phyloP scores from a whole-genome alignment of 1,140 invertebrate species.

The Rhynchophorus ferrugineus region DNA sequence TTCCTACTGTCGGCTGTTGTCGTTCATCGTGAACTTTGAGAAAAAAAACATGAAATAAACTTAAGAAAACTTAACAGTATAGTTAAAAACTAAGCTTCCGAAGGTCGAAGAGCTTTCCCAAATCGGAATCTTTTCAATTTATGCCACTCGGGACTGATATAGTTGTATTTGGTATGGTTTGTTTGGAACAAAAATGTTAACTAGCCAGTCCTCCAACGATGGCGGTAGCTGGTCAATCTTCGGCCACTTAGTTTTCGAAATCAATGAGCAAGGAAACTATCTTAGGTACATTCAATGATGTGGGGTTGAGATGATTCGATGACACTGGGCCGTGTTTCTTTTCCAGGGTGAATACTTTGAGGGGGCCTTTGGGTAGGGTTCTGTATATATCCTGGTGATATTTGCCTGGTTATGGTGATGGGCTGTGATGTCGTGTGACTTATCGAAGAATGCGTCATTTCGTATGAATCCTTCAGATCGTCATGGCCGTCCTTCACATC shows the following conservation, averaged over 20 bases:
- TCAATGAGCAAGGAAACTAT: slow-evolving; percentile 31
- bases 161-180: not conserved
- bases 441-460: slow-evolving; percentile 30
- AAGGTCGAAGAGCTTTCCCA: not conserved
- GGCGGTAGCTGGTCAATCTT: slow-evolving; percentile 1
- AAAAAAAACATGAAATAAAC: not conserved
- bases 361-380: slow-evolving; percentile 9
- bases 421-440: slow-evolving; percentile 41
- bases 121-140: not conserved
- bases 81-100: slow-evolving; percentile 1
- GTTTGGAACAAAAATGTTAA: too few relatives aligned
- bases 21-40: not conserved
- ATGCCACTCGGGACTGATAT: not conserved
- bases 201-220: too few relatives aligned
- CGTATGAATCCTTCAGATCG: slow-evolving; percentile 40
- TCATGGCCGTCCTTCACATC: slow-evolving; percentile 41
- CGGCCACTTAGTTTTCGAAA: slow-evolving; percentile 20
- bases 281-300: slow-evolving; percentile 81
- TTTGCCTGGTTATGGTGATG: slow-evolving; percentile 13
- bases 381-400: slow-evolving; percentile 14
- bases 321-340: slow-evolving; percentile 66
- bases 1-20: not conserved
- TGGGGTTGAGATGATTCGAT: slow-evolving; percentile 79
- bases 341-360: slow-evolving; percentile 37
- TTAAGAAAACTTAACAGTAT: not conserved